phyloP scores from a whole-genome alignment of 2,888 invertebrate genomes.

The Epinotia ramella region DNA sequence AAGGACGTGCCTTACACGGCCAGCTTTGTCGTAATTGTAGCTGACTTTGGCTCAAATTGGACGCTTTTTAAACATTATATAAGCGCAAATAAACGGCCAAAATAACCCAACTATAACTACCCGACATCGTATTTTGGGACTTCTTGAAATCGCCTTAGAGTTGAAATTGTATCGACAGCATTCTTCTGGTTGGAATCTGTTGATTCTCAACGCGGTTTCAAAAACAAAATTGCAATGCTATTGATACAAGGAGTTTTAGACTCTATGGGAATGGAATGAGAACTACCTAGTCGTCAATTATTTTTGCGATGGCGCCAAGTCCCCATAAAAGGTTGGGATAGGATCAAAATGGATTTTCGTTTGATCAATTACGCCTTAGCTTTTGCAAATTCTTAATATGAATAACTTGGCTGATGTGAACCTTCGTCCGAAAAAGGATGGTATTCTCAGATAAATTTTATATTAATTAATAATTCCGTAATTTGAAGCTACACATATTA shows the following conservation, averaged over 20 bases:
- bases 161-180: neutral
- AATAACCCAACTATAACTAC: neutral
- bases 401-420: neutral
- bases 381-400: neutral
- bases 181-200: neutral
- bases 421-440: too few species aligned
- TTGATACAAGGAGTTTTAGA: neutral
- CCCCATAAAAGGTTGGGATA: neutral
- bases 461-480: too few species aligned
- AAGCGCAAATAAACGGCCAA: slow-evolving; percentile 1
- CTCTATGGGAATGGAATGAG: neutral
- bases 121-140: neutral
- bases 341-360: neutral
- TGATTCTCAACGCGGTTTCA: neutral
- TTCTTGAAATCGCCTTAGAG: neutral
- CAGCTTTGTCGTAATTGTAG: slow-evolving; percentile 44
- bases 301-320: neutral
- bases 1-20: slow-evolving; percentile 36
- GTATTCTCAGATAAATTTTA: too few species aligned
- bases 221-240: neutral
- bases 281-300: neutral
- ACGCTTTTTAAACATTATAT: slow-evolving; percentile 22
- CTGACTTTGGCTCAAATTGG: slow-evolving; percentile 36
- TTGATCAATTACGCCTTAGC: neutral
- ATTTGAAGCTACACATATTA: too few species aligned